phyloP scores from a whole-genome alignment of 2,113 vertebrate species.

The Paralichthys olivaceus region DNA sequence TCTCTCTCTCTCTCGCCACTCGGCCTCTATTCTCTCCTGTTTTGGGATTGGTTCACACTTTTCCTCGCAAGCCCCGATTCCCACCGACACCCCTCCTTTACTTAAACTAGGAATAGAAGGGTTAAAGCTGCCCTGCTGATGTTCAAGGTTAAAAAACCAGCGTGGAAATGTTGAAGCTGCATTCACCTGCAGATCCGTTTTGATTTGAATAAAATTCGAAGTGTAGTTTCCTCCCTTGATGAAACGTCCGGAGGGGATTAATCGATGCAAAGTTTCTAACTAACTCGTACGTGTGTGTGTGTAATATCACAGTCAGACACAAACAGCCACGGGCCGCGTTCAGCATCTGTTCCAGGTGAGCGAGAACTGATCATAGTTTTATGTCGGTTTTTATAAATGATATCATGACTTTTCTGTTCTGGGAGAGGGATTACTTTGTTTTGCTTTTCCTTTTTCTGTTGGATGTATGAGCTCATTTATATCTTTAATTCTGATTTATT shows the following conservation, averaged over 20 bases:
- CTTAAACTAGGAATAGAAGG: conserved; percentile 14
- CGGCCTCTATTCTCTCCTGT: conserved; percentile 46
- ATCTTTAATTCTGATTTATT: conserved; percentile 22
- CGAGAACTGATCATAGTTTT: conserved; percentile 68
- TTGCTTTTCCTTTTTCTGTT: conserved; percentile 53
- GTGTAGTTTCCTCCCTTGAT: conserved; percentile 13
- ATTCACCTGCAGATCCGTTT: conserved; percentile 21
- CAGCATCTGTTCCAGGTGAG: conserved; percentile 63
- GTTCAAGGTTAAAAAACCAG: background rate
- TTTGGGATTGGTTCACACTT: conserved; percentile 53
- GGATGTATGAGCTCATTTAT: conserved; percentile 59
- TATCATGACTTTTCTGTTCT: conserved; percentile 65
- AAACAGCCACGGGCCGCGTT: conserved; percentile 67
- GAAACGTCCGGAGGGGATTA: conserved; percentile 28
- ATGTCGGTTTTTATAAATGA: conserved; percentile 65
- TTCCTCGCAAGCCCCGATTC: conserved; percentile 36
- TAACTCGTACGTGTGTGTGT: conserved; percentile 18
- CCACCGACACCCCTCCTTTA: conserved; percentile 21
- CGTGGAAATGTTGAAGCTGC: conserved; percentile 29
- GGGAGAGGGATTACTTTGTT: conserved; percentile 59
- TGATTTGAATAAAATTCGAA: conserved; percentile 4
- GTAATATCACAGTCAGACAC: conserved; percentile 64
- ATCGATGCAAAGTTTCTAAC: conserved; percentile 53
- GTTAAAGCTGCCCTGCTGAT: conserved; percentile 21
- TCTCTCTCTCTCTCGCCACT: background rate